Evolutionary conservation across 1,140 invertebrate genomes (phyloP).

Genomic region (Babylonia areolata): DNA sequence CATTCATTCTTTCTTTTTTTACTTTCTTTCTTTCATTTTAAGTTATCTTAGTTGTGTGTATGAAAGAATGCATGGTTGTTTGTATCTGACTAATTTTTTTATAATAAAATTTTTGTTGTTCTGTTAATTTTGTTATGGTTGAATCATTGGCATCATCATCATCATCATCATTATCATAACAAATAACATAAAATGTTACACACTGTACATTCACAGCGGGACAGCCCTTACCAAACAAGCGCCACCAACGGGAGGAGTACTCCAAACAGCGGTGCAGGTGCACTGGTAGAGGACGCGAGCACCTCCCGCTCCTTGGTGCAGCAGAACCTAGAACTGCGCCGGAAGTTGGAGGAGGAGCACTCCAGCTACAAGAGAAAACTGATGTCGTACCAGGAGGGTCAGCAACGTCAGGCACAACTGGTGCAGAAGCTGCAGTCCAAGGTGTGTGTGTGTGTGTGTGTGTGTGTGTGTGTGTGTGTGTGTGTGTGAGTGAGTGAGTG

Average conservation of each 20-base stretch:
- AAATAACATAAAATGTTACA: too few relatives aligned
- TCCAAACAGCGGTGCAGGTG: not conserved
- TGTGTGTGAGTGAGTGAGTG: not conserved
- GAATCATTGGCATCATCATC: too few relatives aligned
- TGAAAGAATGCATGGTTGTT: too few relatives aligned
- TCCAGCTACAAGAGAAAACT: conserved; percentile 88
- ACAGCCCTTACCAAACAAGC: too few relatives aligned
- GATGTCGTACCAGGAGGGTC: conserved; percentile 91
- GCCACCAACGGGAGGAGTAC: not conserved
- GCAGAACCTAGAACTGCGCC: conserved; percentile 75
- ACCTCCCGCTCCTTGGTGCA: conserved; percentile 67
- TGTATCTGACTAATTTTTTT: too few relatives aligned
- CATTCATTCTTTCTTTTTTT: too few relatives aligned
- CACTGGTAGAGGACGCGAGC: not conserved
- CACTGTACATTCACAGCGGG: too few relatives aligned
- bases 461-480: not conserved
- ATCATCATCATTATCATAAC: too few relatives aligned
- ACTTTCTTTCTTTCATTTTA: too few relatives aligned
- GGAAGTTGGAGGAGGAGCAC: conserved; percentile 89
- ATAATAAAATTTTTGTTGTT: too few relatives aligned
- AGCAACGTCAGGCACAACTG: conserved; percentile 93
- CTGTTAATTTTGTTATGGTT: too few relatives aligned
- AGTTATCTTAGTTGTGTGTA: too few relatives aligned
- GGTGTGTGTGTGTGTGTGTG: conserved; percentile 76
- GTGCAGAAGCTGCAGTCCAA: conserved; percentile 94